Percentiles rank a stretch among this genome's conserved stretches.
phyloP scores from a whole-genome alignment of 2,113 vertebrate species.

The Tretioscincus oriximinensis region DNA sequence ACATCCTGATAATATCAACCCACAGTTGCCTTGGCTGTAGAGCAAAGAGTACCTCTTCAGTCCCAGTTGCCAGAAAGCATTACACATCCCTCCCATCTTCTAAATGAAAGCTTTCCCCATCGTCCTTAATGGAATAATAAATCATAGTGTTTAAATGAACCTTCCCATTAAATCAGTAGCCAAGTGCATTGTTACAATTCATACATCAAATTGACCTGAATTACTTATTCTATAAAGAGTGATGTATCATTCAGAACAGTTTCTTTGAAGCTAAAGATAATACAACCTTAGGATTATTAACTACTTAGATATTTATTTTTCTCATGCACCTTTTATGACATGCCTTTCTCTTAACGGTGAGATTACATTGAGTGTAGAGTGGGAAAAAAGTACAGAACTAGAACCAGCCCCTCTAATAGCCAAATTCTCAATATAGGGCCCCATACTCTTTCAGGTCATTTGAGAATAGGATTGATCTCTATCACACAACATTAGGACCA shows the following conservation, averaged over 20 bases:
- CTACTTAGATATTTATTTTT: background rate
- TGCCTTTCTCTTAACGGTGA: background rate
- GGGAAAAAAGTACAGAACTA: background rate
- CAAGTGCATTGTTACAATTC: constrained; percentile 28
- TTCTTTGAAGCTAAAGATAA: constrained; percentile 1
- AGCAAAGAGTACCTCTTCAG: constrained; percentile 13
- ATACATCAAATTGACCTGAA: background rate
- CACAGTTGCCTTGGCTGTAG: background rate
- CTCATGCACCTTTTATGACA: background rate
- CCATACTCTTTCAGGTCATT: background rate
- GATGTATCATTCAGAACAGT: background rate
- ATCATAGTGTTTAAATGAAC: background rate
- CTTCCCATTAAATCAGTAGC: constrained; percentile 19
- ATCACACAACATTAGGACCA: too few relatives aligned
- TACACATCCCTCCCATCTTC: background rate
- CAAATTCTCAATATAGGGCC: background rate
- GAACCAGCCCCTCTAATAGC: background rate
- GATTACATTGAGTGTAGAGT: background rate
- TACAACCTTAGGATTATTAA: background rate
- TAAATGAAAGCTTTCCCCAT: background rate
- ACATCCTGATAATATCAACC: background rate
- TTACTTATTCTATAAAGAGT: constrained; percentile 28
- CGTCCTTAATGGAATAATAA: constrained; percentile 10
- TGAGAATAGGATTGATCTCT: too few relatives aligned
- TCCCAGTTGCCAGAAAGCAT: background rate